Evolutionary conservation across 2,888 invertebrate species (phyloP).

Genomic region (Brachypalpus laphriformis): DNA sequence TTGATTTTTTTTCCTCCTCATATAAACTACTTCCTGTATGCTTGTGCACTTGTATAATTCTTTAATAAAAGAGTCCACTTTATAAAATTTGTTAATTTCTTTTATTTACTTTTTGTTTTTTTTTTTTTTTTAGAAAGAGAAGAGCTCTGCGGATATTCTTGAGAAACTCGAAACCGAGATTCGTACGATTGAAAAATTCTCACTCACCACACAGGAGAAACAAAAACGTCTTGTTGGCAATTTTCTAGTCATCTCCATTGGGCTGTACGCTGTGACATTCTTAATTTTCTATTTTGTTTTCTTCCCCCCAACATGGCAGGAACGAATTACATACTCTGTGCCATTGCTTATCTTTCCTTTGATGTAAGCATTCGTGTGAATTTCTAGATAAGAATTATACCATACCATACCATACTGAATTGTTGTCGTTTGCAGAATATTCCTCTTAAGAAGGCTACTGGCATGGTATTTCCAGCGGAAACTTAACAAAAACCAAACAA

Average conservation of each 20-base stretch:
- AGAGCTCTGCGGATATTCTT: slow-evolving; percentile 84
- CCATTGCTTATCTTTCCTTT: slow-evolving; percentile 92
- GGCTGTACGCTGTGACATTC: slow-evolving; percentile 88
- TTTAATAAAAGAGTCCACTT: neutral
- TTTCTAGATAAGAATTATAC: neutral
- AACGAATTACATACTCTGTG: slow-evolving; percentile 89
- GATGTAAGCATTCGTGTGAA: slow-evolving; percentile 93
- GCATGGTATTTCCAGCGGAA: slow-evolving; percentile 95
- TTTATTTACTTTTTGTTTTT: slow-evolving; percentile 20
- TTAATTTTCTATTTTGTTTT: slow-evolving; percentile 91
- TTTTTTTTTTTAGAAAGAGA: slow-evolving; percentile 83
- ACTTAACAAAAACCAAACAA: slow-evolving; percentile 89
- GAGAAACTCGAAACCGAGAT: slow-evolving; percentile 92
- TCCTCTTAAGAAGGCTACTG: slow-evolving; percentile 89
- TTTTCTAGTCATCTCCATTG: slow-evolving; percentile 88
- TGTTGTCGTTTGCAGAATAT: slow-evolving; percentile 85
- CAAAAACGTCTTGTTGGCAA: slow-evolving; percentile 92
- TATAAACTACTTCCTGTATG: slow-evolving; percentile 2
- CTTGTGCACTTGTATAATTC: too few species aligned
- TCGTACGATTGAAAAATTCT: slow-evolving; percentile 90
- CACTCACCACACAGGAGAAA: slow-evolving; percentile 90
- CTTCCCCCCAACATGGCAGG: slow-evolving; percentile 89
- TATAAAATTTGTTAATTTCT: too few species aligned
- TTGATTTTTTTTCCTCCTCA: neutral
- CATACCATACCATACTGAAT: neutral